Percentiles rank a stretch among this genome's conserved stretches.
Conservation (phyloP, 2,113 vertebrate species). For the Petromus typicus region DNA sequence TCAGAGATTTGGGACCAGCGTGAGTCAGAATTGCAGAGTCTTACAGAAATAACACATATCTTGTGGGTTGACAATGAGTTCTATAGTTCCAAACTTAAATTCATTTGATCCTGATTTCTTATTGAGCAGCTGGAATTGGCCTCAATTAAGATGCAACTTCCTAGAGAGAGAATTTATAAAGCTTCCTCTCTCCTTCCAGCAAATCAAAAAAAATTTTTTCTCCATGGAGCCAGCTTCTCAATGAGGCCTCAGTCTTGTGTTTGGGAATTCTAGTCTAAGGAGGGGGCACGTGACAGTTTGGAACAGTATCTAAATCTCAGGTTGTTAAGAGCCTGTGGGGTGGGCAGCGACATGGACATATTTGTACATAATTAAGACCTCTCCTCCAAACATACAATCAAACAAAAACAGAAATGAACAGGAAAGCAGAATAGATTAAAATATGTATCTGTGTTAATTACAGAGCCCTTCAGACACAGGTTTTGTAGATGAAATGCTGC, state of each 20-base stretch:
- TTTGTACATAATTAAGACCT: background rate
- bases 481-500: constrained; percentile 4
- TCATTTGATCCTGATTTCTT: constrained; percentile 47
- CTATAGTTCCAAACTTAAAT: constrained; percentile 48
- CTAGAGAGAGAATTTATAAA: background rate
- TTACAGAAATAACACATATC: constrained; percentile 28
- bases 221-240: background rate
- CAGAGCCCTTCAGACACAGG: constrained; percentile 30
- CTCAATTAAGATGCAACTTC: constrained; percentile 7
- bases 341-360: background rate
- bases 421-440: constrained; percentile 34
- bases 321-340: background rate
- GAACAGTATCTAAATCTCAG: background rate
- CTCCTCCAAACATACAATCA: constrained; percentile 18
- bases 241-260: background rate
- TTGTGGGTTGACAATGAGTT: constrained; percentile 11
- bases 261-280: background rate
- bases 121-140: background rate
- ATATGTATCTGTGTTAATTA: background rate
- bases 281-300: background rate
- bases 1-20: constrained; percentile 27
- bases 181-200: background rate
- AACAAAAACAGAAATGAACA: constrained; percentile 22
- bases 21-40: constrained; percentile 22
- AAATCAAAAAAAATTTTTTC: background rate